These are phyloP conservation scores for Drosophila lacertosa DNA, from an alignment of 1,140 invertebrate species.

Conservation along the genomic window DNA sequence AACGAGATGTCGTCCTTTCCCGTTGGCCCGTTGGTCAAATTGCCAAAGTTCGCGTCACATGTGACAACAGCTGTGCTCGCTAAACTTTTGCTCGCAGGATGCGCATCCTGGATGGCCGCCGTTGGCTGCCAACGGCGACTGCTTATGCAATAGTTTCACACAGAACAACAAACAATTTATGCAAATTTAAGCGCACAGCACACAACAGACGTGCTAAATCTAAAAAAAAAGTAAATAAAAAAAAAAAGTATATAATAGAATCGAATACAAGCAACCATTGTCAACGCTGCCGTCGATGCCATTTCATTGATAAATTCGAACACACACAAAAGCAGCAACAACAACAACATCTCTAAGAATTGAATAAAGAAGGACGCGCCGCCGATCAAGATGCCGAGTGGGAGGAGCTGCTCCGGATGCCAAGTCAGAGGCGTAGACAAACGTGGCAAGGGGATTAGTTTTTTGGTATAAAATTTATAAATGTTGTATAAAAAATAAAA, in stretches of 20 bases:
- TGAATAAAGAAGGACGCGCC: slow-evolving; percentile 12
- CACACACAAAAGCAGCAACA: slow-evolving; percentile 27
- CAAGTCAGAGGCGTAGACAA: slow-evolving; percentile 11
- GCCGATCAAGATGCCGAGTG: slow-evolving; percentile 26
- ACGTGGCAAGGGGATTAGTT: background rate
- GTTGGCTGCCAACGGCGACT: background rate
- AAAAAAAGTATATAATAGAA: slow-evolving; percentile 26
- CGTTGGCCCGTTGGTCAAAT: slow-evolving; percentile 37
- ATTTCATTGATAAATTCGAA: slow-evolving; percentile 69
- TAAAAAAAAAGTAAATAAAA: slow-evolving; percentile 28
- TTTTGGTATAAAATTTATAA: too few relatives aligned
- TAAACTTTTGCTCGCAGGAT: slow-evolving; percentile 44
- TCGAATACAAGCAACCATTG: slow-evolving; percentile 44
- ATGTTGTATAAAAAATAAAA: too few relatives aligned
- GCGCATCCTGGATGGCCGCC: slow-evolving; percentile 8
- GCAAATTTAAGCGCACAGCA: slow-evolving; percentile 64
- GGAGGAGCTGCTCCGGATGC: background rate
- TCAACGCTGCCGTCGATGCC: slow-evolving; percentile 48
- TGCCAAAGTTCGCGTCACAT: slow-evolving; percentile 66
- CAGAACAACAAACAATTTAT: slow-evolving; percentile 65
- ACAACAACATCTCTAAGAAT: slow-evolving; percentile 19
- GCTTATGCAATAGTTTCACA: slow-evolving; percentile 38
- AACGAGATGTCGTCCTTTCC: slow-evolving; percentile 15
- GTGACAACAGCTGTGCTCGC: slow-evolving; percentile 41
- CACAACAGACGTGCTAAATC: slow-evolving; percentile 57